Evolutionary conservation across 2,888 invertebrate species (phyloP).

Genomic region (Scrobipalpa costella): DNA sequence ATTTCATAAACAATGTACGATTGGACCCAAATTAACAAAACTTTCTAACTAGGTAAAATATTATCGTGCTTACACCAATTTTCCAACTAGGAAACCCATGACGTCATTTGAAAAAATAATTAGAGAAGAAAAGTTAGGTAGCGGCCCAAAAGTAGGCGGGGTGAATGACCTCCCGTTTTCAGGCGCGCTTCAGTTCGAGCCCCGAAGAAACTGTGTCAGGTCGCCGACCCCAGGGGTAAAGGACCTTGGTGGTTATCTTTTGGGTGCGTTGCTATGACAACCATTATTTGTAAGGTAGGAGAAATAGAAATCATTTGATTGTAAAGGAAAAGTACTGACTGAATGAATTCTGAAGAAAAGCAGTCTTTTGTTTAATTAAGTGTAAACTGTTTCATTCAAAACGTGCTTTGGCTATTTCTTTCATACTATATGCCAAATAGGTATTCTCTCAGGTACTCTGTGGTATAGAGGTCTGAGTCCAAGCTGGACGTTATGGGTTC

Average conservation of each 20-base stretch:
- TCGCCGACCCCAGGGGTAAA: conserved; percentile 23
- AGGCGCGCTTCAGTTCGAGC: conserved; percentile 16
- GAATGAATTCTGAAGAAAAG: background rate
- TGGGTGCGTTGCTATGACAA: conserved; percentile 27
- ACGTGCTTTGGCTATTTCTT: too few species aligned
- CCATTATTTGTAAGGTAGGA: conserved; percentile 29
- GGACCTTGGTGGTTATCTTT: conserved; percentile 21
- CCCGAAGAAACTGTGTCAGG: conserved; percentile 24
- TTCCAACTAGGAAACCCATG: conserved; percentile 1
- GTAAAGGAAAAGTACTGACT: background rate
- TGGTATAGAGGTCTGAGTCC: too few species aligned
- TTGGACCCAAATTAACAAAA: background rate
- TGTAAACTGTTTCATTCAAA: too few species aligned
- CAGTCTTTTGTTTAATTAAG: too few species aligned
- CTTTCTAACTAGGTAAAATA: background rate
- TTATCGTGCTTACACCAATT: conserved; percentile 2
- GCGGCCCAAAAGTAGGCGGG: conserved; percentile 26
- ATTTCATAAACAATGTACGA: background rate
- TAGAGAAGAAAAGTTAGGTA: conserved; percentile 11
- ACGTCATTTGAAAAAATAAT: conserved; percentile 4
- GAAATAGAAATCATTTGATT: background rate
- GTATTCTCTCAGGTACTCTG: too few species aligned
- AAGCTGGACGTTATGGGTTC: too few species aligned
- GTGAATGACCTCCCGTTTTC: conserved; percentile 34
- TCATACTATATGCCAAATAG: too few species aligned